A percentile compares a stretch with the other conserved stretches of the same genome.
Conservation (phyloP, 2,113 vertebrate species). For the Macrotis lagotis region DNA sequence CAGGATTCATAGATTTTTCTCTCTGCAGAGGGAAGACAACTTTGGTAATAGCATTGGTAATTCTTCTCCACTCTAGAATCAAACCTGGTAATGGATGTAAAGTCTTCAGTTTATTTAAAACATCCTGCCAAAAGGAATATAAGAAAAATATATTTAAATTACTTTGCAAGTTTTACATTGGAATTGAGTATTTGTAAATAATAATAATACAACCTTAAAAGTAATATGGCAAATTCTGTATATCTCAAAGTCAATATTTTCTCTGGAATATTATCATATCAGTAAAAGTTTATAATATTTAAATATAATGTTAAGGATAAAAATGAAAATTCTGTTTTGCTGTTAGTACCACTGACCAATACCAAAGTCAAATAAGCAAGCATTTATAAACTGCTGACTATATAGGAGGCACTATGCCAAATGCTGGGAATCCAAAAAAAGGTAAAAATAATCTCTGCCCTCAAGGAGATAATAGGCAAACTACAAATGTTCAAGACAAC, state of each 20-base stretch:
- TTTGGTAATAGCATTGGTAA: slow-evolving; percentile 96
- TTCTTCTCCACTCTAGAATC: slow-evolving; percentile 97
- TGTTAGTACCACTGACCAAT: background rate
- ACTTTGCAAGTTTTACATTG: slow-evolving; percentile 56
- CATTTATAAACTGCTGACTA: background rate
- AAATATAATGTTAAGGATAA: background rate
- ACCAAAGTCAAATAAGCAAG: background rate
- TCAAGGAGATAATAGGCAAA: background rate
- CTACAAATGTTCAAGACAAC: background rate
- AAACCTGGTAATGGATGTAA: slow-evolving; percentile 93
- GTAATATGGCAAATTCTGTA: slow-evolving; percentile 6
- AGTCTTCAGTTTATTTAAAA: slow-evolving; percentile 92
- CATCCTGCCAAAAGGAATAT: slow-evolving; percentile 85
- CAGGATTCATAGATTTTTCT: slow-evolving; percentile 87
- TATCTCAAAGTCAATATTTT: slow-evolving; percentile 54
- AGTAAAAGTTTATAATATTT: slow-evolving; percentile 34
- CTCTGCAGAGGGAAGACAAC: slow-evolving; percentile 95
- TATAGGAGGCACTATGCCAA: background rate
- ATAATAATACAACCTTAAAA: slow-evolving; percentile 38
- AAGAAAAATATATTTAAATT: slow-evolving; percentile 52
- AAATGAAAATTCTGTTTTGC: background rate
- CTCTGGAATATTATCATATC: slow-evolving; percentile 15
- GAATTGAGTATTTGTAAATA: slow-evolving; percentile 40
- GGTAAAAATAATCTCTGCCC: background rate
- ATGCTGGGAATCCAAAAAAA: background rate